Evolutionary conservation across 2,797 vertebrate genomes (phyloP).

Genomic region (Aphelocoma californica): DNA sequence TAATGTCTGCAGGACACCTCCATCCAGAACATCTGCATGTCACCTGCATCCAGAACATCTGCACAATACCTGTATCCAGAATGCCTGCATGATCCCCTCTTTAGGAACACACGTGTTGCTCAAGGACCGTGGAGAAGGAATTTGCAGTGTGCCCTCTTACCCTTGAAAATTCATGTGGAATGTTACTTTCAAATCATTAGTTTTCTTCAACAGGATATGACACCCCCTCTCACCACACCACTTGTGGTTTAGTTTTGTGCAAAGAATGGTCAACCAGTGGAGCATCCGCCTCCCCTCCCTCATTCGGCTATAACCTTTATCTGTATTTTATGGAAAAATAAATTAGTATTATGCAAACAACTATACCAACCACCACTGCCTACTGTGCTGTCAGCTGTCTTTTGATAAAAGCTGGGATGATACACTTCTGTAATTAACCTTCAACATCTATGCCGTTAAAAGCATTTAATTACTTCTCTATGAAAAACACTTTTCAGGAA

Average conservation of each 20-base stretch:
- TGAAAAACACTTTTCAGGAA: background rate
- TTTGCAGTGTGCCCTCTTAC: background rate
- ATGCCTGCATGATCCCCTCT: fast-evolving
- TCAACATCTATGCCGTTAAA: background rate
- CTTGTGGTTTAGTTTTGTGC: background rate
- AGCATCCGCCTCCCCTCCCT: background rate
- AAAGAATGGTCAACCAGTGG: background rate
- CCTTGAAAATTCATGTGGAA: background rate
- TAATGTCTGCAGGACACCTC: fast-evolving
- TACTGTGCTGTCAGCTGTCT: background rate
- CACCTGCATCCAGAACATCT: background rate
- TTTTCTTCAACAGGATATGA: background rate
- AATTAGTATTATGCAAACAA: background rate
- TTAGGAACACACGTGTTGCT: background rate
- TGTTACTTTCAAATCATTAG: background rate
- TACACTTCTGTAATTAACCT: background rate
- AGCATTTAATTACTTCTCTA: background rate
- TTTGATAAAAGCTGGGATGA: background rate
- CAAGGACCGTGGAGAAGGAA: background rate
- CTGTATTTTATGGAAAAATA: background rate
- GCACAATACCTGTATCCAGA: background rate
- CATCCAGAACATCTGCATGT: background rate
- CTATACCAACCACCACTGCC: background rate
- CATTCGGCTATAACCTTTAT: background rate
- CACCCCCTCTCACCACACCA: background rate